These are phyloP conservation scores for Cosmopolites sordidus DNA, from an alignment of 2,888 invertebrate species.

Conservation along the genomic window DNA sequence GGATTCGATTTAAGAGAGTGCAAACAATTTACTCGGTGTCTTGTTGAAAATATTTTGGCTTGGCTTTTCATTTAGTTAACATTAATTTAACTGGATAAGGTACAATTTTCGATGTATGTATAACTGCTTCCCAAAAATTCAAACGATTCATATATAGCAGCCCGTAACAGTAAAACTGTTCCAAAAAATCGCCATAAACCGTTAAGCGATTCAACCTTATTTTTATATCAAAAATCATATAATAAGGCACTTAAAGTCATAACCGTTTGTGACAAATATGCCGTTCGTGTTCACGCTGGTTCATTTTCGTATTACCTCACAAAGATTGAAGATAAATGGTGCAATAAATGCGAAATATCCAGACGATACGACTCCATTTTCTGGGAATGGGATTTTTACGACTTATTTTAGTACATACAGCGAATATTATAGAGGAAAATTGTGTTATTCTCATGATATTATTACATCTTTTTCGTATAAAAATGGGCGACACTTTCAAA, in stretches of 20 bases:
- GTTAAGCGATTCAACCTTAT: slow-evolving; percentile 14
- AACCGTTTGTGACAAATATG: slow-evolving; percentile 28
- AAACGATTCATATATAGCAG: no score
- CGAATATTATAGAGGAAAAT: slow-evolving; percentile 36
- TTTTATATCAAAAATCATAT: slow-evolving; percentile 23
- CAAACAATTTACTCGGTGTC: no score
- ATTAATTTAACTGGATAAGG: no score
- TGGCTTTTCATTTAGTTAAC: no score
- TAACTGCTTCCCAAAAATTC: no score
- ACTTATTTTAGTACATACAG: slow-evolving; percentile 34
- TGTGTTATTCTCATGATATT: slow-evolving; percentile 29
- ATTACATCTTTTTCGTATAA: slow-evolving; percentile 20
- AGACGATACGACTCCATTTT: slow-evolving; percentile 38
- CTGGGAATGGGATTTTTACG: slow-evolving; percentile 38
- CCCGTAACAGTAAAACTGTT: no score
- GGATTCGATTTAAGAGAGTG: no score
- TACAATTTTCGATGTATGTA: no score
- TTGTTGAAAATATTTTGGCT: no score
- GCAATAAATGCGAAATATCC: slow-evolving; percentile 39
- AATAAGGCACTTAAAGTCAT: slow-evolving; percentile 25
- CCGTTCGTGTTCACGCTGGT: slow-evolving; percentile 27
- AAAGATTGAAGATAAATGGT: slow-evolving; percentile 36
- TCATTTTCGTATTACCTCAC: slow-evolving; percentile 34
- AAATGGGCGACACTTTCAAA: slow-evolving; percentile 14
- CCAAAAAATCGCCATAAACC: neutral